Evolutionary conservation across 2,113 vertebrate species (phyloP), one percentile per base, ranked within the genome.

Genomic region (Neotragus moschatus): DNA sequence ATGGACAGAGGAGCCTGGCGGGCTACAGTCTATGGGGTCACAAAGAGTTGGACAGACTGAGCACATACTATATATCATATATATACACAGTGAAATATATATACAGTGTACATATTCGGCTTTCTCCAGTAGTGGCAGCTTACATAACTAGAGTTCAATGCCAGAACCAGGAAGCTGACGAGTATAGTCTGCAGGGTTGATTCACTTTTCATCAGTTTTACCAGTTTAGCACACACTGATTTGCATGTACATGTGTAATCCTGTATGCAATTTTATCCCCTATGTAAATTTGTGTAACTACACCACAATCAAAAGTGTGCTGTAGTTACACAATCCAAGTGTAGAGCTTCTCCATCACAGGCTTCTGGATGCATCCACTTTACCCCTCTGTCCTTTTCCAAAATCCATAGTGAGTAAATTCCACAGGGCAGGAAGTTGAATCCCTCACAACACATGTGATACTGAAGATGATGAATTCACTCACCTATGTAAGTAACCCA

Each of bases 241-340:
- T 25, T 0, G 1, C 2, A 4, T 17, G 47, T n/a, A 43, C 25
- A 0, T 17, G 26, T 26, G 16, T 45, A 9, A 75, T 33, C 58
- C 58, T 16, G 0, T 30, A 1, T 6, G 16, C 3, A 11, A 0
- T 73, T 75, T 81, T 61, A n/a, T 8, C 28, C 28, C 45, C 0
- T 1, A 5, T 70, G 49, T 63, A 47, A 55, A 45, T 51, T 33
- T 39, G 3, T 13, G 17, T 36, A 2, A 17, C 51, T 15, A 5
- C 33, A 11, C 73, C 73, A 11, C 45, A 5, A 0, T 33, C 56
- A 33, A 21, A n/a, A n/a, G n/a, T n/a, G n/a, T n/a, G n/a, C n/a
- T n/a, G n/a, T n/a, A n/a, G n/a, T n/a, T n/a, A n/a, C 73, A 11
- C 45, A 5, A 0, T 33, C 56, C 26, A 21, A 26, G 47, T 55